A percentile compares a stretch with the other conserved stretches of the same genome.
Evolutionary conservation across 2,888 invertebrate species (phyloP).

Genomic region (Silvanus unidentatus): DNA sequence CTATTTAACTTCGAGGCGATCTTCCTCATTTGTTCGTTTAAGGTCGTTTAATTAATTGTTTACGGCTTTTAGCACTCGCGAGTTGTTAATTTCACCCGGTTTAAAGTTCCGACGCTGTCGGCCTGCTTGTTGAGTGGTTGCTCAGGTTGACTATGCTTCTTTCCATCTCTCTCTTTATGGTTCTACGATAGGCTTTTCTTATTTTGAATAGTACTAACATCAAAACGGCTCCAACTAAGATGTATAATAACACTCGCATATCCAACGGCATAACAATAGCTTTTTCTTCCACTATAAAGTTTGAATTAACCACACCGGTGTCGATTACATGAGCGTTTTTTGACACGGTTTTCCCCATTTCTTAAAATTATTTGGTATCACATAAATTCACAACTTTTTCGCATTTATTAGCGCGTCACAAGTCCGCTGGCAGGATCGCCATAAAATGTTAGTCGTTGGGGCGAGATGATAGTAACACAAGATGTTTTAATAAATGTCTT

Average conservation of each 20-base stretch:
- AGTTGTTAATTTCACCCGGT: too few species aligned
- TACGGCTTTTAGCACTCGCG: too few species aligned
- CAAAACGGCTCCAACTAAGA: neutral
- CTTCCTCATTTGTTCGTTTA: neutral
- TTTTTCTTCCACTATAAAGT: neutral
- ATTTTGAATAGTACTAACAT: neutral
- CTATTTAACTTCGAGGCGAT: too few species aligned
- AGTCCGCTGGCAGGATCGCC: conserved; percentile 6
- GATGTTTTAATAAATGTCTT: too few species aligned
- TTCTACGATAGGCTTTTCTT: too few species aligned
- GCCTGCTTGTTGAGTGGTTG: too few species aligned
- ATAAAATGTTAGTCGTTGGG: too few species aligned
- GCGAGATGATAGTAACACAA: too few species aligned
- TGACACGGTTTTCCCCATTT: neutral
- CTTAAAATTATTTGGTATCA: neutral
- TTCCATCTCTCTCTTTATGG: too few species aligned
- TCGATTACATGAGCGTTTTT: neutral
- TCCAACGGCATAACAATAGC: neutral
- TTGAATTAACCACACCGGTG: neutral
- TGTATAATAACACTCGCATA: neutral
- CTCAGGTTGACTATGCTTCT: too few species aligned
- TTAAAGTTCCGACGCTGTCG: too few species aligned
- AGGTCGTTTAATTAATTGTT: neutral
- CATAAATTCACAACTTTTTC: neutral
- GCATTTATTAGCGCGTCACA: too few species aligned